Conservation (phyloP, 2,888 invertebrate genomes). For the Limenitis camilla region DNA sequence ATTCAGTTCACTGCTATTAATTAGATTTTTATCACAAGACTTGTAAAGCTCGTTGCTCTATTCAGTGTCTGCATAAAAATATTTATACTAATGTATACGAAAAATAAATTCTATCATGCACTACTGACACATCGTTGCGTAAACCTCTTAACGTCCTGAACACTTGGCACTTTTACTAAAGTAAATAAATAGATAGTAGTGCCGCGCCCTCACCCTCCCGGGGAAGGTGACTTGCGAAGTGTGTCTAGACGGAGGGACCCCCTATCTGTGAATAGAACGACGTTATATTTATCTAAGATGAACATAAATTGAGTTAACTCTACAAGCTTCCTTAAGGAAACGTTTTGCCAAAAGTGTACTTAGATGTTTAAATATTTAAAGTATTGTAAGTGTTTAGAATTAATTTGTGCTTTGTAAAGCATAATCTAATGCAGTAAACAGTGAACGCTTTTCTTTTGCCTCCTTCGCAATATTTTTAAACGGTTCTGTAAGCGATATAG, state of each 20-base stretch:
- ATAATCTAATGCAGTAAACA: constrained; percentile 4
- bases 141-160: constrained; percentile 39
- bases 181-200: constrained; percentile 67
- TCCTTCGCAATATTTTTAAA: constrained; percentile 19
- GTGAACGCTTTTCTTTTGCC: constrained; percentile 14
- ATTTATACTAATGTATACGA: too few species aligned
- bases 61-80: too few species aligned
- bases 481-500: constrained; percentile 20
- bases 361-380: background rate
- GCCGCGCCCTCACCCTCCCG: constrained; percentile 63
- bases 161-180: constrained; percentile 60
- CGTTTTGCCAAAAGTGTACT: background rate
- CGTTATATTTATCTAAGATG: constrained; percentile 31
- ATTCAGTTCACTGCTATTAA: background rate
- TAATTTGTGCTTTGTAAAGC: background rate
- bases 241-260: constrained; percentile 71
- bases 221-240: constrained; percentile 59
- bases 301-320: constrained; percentile 27
- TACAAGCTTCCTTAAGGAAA: constrained; percentile 13
- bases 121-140: constrained; percentile 4
- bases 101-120: background rate
- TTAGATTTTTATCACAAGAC: background rate
- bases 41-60: background rate
- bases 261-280: constrained; percentile 36
- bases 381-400: background rate